These are phyloP conservation scores for Zaprionus bogoriensis DNA, from an alignment of 2,888 invertebrate genomes.

Conservation along the genomic window DNA sequence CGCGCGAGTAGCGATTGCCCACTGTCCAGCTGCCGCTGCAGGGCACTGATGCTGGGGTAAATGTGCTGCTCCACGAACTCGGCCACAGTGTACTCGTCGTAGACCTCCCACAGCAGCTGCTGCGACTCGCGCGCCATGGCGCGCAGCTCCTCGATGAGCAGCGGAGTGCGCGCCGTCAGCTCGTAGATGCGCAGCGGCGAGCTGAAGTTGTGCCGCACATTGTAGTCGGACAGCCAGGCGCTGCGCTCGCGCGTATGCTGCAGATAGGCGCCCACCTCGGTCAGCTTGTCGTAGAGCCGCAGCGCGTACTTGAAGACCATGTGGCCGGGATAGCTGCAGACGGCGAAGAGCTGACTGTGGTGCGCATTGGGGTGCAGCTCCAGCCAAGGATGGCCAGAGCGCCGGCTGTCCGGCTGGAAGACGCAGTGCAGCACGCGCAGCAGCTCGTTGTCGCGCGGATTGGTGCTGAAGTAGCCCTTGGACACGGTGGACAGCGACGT, in stretches of 20 bases:
- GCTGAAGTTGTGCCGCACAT: slow-evolving; percentile 87
- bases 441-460: slow-evolving; percentile 83
- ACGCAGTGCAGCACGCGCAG: slow-evolving; percentile 85
- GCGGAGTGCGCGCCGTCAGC: slow-evolving; percentile 84
- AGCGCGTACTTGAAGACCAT: slow-evolving; percentile 84
- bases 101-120: slow-evolving; percentile 85
- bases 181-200: slow-evolving; percentile 87
- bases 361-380: slow-evolving; percentile 85
- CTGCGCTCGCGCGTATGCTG: slow-evolving; percentile 78
- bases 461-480: slow-evolving; percentile 85
- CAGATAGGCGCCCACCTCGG: slow-evolving; percentile 81
- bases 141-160: slow-evolving; percentile 85
- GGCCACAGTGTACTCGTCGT: slow-evolving; percentile 84
- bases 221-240: slow-evolving; percentile 89
- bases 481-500: slow-evolving; percentile 85
- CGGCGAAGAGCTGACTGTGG: slow-evolving; percentile 85
- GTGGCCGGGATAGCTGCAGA: slow-evolving; percentile 87
- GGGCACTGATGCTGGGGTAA: slow-evolving; percentile 83
- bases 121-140: slow-evolving; percentile 84
- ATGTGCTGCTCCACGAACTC: slow-evolving; percentile 88
- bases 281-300: slow-evolving; percentile 81
- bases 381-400: slow-evolving; percentile 84
- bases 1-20: slow-evolving; percentile 84
- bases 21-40: slow-evolving; percentile 85
- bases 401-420: slow-evolving; percentile 81